Conservation (phyloP, 1,140 invertebrate species). For the Gonatopus flavifemur region DNA sequence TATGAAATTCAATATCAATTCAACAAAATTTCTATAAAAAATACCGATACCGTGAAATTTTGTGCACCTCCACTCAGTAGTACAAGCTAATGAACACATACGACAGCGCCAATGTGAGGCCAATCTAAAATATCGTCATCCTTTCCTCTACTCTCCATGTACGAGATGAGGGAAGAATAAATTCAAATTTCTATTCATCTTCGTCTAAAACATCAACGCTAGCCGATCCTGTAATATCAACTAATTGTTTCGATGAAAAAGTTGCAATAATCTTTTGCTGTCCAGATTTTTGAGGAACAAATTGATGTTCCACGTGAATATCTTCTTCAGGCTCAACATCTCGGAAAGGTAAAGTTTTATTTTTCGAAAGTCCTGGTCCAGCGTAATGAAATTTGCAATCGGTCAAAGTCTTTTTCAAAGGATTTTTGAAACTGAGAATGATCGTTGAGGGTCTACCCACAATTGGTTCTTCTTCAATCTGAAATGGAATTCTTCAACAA, state of each 20-base stretch:
- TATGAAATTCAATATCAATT: too few relatives aligned
- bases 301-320: constrained; percentile 58
- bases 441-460: constrained; percentile 61
- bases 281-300: constrained; percentile 60
- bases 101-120: too few relatives aligned
- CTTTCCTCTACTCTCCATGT: too few relatives aligned
- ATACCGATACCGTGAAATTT: too few relatives aligned
- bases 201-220: constrained; percentile 52
- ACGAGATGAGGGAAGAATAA: too few relatives aligned
- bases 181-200: constrained; percentile 26
- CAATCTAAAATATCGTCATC: too few relatives aligned
- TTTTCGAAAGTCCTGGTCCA: constrained; percentile 66
- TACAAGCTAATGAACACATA: too few relatives aligned
- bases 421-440: constrained; percentile 69
- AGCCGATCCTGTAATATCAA: constrained; percentile 67
- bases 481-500: too few relatives aligned
- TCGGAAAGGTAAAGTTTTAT: constrained; percentile 58
- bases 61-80: too few relatives aligned
- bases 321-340: constrained; percentile 60
- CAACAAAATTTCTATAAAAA: too few relatives aligned
- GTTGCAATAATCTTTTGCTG: constrained; percentile 64
- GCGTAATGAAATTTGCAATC: constrained; percentile 70
- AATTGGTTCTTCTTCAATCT: constrained; percentile 63
- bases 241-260: constrained; percentile 66
- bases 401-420: constrained; percentile 64